Conservation (phyloP, 2,888 invertebrate genomes). For the Troides aeacus region DNA sequence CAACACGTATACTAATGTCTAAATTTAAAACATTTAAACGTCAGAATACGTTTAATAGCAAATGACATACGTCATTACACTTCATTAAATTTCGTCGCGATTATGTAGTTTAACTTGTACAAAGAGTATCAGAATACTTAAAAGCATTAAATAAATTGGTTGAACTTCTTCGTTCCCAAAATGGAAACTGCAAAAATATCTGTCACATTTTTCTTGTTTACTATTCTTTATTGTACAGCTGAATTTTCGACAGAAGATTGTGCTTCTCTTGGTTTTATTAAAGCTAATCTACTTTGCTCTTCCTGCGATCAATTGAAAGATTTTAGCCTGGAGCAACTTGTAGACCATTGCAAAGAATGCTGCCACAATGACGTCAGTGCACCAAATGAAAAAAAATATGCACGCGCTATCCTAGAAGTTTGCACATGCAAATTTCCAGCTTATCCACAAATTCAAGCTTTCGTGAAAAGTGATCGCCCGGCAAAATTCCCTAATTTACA, state of each 20-base stretch:
- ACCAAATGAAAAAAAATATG: conserved; percentile 87
- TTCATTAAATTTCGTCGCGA: not conserved
- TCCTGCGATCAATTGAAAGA: conserved; percentile 92
- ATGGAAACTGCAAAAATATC: conserved; percentile 28
- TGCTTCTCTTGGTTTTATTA: conserved; percentile 90
- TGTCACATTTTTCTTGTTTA: conserved; percentile 32
- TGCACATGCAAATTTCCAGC: conserved; percentile 99
- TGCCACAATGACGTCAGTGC: conserved; percentile 87
- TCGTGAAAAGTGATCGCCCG: conserved; percentile 95
- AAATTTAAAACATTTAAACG: not conserved
- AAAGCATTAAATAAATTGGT: not conserved
- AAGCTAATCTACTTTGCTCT: conserved; percentile 91
- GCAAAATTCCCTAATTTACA: conserved; percentile 94
- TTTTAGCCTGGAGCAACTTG: conserved; percentile 84
- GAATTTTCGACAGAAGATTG: conserved; percentile 91
- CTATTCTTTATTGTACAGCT: conserved; percentile 43
- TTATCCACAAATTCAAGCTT: conserved; percentile 99
- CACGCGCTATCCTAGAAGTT: conserved; percentile 95
- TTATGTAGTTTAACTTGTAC: not conserved
- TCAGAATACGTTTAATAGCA: not conserved
- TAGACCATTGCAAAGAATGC: conserved; percentile 87
- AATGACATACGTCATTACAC: not conserved
- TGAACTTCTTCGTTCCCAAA: conserved; percentile 11
- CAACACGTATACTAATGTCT: not conserved
- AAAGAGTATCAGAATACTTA: not conserved